Conservation (phyloP, 2,113 vertebrate species). For the Hippolais icterina region DNA sequence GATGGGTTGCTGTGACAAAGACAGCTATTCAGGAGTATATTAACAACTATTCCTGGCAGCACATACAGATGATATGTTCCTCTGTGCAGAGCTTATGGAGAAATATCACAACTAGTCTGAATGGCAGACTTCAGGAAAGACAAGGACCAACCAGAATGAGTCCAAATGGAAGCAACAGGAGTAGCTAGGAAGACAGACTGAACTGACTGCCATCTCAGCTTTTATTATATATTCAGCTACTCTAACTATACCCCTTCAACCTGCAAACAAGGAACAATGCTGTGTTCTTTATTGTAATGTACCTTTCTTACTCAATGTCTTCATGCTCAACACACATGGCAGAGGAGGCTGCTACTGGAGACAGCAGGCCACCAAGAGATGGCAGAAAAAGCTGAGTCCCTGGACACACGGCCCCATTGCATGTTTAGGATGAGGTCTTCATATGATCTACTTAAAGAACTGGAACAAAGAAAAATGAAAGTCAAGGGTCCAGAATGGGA, state of each 20-base stretch:
- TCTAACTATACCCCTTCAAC: background rate
- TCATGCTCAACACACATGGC: background rate
- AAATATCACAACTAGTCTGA: background rate
- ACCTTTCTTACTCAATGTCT: background rate
- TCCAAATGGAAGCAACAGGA: background rate
- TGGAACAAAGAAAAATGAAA: background rate
- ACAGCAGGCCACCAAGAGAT: background rate
- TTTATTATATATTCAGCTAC: background rate
- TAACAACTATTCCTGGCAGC: background rate
- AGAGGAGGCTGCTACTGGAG: background rate
- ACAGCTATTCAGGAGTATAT: background rate
- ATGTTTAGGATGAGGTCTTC: background rate
- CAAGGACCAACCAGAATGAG: background rate
- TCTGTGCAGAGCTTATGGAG: background rate
- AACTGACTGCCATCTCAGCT: background rate
- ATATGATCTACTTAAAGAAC: background rate
- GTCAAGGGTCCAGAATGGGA: background rate
- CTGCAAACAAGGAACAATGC: background rate
- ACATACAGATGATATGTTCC: background rate
- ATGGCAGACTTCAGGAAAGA: background rate
- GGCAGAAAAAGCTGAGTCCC: background rate
- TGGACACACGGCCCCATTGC: background rate
- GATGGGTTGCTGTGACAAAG: background rate
- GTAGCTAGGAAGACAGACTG: background rate
- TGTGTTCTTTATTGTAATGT: background rate